Evolutionary conservation across 30 jellyfish, hydroid and myxozoan species (phyloP), one percentile per base, ranked within the genome.

Genomic region (Hydra vulgaris): DNA sequence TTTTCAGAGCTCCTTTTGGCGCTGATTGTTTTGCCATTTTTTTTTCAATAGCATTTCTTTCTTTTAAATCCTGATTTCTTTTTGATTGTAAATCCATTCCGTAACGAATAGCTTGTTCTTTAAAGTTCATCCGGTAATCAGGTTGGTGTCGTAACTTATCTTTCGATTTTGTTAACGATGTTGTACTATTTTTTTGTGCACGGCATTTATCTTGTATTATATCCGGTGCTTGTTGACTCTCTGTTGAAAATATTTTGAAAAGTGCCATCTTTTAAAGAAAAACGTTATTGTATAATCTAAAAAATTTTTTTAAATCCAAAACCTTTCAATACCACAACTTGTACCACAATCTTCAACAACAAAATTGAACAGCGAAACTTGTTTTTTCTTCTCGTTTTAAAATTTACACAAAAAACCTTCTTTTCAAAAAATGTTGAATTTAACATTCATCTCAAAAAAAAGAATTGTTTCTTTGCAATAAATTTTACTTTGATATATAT

Each of bases 1-100:
- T 40, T 12, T 40, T 40, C 8, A 40, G 61, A 40, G 61, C 61
- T 40, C 61, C 61, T 53, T 75, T 75, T 26, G 26, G 56, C 1
- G 26, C 83, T n/a, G 70, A 17, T 17, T 27, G 70, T 26, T 75
- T 75, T 0, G 83, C 83, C 83, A 75, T 75, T 24, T 75, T 75
- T 26, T 0, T 26, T 26, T 75, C 83, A 25, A 75, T 75, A 19
- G 24, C 56, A 0, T 53, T 24, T 54, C 56, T 66, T 22, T 75
- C 74, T 0, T 7, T 75, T 23, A 75, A 24, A 18, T 75, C 72
- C 18, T 75, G 83, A 75, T 75, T 70, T 53, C 83, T 18, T 53
- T 75, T 66, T 16, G 74, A 22, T 75, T 75, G 53, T 71, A 75
- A 25, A 25, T 75, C 24, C 83, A 75, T 0, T 15, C 83, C 83